phyloP scores from a whole-genome alignment of 2,888 invertebrate genomes.

The Euphydryas editha region DNA sequence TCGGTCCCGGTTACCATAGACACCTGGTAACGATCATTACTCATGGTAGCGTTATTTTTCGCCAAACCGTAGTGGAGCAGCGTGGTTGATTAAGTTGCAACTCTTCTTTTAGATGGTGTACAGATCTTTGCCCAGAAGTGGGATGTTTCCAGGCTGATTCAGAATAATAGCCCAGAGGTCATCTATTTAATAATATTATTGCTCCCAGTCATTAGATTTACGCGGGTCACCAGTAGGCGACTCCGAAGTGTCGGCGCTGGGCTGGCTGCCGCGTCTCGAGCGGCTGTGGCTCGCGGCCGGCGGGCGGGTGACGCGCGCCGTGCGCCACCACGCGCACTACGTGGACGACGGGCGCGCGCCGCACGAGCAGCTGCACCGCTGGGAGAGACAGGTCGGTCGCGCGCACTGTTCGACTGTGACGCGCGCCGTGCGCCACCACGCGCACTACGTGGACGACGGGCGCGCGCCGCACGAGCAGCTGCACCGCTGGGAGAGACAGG shows the following conservation, averaged over 20 bases:
- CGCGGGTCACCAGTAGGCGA: slow-evolving; percentile 73
- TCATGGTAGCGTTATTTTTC: too few species aligned
- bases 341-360: slow-evolving; percentile 44
- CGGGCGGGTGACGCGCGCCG: slow-evolving; percentile 46
- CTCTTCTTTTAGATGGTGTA: too few species aligned
- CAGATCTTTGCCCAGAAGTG: too few species aligned
- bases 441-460: slow-evolving; percentile 48
- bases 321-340: slow-evolving; percentile 43
- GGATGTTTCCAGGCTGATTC: too few species aligned
- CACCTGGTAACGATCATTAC: too few species aligned
- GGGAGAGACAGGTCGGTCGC: slow-evolving; percentile 58
- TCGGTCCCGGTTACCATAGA: too few species aligned
- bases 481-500: slow-evolving; percentile 61
- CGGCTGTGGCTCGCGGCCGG: slow-evolving; percentile 53
- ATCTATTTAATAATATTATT: neutral
- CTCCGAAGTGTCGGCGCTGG: slow-evolving; percentile 73
- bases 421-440: slow-evolving; percentile 31
- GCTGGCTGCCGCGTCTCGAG: slow-evolving; percentile 65
- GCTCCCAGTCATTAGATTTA: slow-evolving; percentile 63
- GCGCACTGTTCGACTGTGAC: slow-evolving; percentile 44
- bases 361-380: slow-evolving; percentile 50
- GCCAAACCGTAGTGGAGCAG: too few species aligned
- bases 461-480: slow-evolving; percentile 45
- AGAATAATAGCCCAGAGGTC: neutral
- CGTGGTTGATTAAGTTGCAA: too few species aligned